Conservation (phyloP, 2,888 invertebrate species). For the Poecilus cupreus region DNA sequence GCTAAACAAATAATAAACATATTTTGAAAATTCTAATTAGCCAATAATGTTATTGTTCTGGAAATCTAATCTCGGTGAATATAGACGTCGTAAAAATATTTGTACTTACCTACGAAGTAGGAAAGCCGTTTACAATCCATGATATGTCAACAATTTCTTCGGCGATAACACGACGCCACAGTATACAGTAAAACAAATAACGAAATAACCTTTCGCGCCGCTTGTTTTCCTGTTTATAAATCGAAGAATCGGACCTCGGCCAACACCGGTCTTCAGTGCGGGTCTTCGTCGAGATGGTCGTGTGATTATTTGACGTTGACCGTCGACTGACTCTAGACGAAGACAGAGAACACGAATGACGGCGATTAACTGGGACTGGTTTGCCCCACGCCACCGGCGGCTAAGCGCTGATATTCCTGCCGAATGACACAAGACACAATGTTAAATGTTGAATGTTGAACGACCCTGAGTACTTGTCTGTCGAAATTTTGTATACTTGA, state of each 20-base stretch:
- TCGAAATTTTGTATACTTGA: no score
- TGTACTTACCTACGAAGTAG: constrained; percentile 1
- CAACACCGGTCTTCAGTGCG: neutral
- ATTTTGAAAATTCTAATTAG: no score
- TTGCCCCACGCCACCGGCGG: constrained; percentile 49
- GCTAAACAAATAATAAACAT: no score
- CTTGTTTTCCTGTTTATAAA: neutral
- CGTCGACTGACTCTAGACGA: neutral
- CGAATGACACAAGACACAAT: neutral
- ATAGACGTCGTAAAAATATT: neutral
- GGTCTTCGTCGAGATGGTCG: neutral
- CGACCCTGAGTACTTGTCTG: neutral
- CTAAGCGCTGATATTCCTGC: constrained; percentile 25
- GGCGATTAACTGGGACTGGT: constrained; percentile 38
- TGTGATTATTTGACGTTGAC: constrained; percentile 32
- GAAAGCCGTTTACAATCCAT: neutral
- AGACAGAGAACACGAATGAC: neutral
- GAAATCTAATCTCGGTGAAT: no score
- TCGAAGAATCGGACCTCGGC: neutral
- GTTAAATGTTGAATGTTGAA: no score
- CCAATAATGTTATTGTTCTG: no score
- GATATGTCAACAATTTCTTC: neutral
- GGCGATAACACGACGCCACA: neutral
- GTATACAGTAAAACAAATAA: neutral
- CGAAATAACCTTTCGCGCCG: neutral